Conservation (phyloP, 2,888 invertebrate species). For the Apotomis betuletana region DNA sequence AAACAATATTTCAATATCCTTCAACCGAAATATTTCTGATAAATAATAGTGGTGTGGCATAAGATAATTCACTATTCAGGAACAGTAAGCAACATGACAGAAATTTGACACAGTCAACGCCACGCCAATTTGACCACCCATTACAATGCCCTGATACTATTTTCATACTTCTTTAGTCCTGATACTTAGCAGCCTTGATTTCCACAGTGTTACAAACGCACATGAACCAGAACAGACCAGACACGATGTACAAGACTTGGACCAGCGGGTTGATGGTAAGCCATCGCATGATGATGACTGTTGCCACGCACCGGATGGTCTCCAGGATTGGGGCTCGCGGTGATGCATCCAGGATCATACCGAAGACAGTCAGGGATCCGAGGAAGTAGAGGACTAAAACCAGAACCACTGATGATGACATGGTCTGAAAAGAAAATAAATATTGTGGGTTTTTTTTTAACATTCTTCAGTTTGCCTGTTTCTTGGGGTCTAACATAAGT, state of each 20-base stretch:
- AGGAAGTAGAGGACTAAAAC: conserved; percentile 84
- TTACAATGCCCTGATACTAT: background rate
- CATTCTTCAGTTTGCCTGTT: too few relatives aligned
- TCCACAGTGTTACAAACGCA: conserved; percentile 78
- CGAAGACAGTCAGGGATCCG: conserved; percentile 85
- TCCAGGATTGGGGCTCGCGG: conserved; percentile 84
- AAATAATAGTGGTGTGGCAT: too few relatives aligned
- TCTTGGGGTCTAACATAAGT: too few relatives aligned
- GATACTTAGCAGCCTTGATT: conserved; percentile 61
- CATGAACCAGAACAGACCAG: conserved; percentile 81
- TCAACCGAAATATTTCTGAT: too few relatives aligned
- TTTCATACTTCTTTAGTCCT: conserved; percentile 27
- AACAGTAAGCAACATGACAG: too few relatives aligned
- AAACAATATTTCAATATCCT: too few relatives aligned
- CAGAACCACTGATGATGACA: conserved; percentile 77
- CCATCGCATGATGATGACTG: conserved; percentile 63
- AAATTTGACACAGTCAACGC: background rate
- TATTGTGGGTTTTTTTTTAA: too few relatives aligned
- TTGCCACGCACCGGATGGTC: conserved; percentile 81
- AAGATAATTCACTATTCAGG: too few relatives aligned
- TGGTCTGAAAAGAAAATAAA: conserved; percentile 67
- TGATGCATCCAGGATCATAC: conserved; percentile 86
- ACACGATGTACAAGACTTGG: conserved; percentile 77
- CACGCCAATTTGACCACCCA: background rate
- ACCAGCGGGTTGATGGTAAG: conserved; percentile 57